Conservation (phyloP, 2,797 vertebrate species). For the Hypotaenidia philippensis region DNA sequence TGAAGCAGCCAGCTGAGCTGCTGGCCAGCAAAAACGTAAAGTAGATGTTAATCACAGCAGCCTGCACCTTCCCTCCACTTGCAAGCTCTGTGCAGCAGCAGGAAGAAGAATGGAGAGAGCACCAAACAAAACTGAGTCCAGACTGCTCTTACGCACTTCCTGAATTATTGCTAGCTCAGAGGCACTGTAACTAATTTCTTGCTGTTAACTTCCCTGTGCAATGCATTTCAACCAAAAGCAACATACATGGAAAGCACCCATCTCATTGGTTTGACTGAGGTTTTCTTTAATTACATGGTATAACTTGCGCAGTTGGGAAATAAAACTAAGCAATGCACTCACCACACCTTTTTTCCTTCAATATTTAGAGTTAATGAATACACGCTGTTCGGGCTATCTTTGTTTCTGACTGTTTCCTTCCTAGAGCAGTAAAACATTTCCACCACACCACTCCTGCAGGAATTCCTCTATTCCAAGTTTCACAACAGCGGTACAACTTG, state of each 20-base stretch:
- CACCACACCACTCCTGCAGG: neutral
- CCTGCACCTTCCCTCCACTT: neutral
- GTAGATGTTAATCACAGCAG: constrained; percentile 16
- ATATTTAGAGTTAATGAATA: neutral
- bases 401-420: neutral
- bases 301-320: neutral
- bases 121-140: neutral
- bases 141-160: neutral
- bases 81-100: neutral
- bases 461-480: neutral
- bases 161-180: neutral
- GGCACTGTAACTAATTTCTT: neutral
- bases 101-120: neutral
- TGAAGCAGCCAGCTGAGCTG: neutral
- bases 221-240: neutral
- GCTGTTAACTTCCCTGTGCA: neutral
- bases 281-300: neutral
- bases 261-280: neutral
- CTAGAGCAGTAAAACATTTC: neutral
- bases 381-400: neutral
- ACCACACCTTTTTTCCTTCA: neutral
- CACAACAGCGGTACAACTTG: neutral
- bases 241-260: neutral
- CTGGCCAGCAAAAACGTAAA: constrained; percentile 32
- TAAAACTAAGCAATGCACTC: neutral